These are phyloP conservation scores for Pampus argenteus DNA, from an alignment of 2,797 vertebrate species.

Conservation along the genomic window DNA sequence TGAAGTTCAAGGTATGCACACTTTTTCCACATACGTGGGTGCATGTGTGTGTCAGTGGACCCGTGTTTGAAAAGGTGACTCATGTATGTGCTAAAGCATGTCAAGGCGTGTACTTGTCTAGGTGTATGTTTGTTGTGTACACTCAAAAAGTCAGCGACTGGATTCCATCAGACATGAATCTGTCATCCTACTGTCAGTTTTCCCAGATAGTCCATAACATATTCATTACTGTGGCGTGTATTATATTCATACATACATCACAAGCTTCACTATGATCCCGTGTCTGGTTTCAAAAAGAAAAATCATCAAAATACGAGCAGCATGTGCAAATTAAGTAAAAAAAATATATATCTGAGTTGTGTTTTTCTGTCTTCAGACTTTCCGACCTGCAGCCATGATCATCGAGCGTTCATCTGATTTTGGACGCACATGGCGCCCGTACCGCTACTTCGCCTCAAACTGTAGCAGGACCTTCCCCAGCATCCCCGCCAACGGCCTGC, in stretches of 20 bases:
- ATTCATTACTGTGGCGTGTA: neutral
- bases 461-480: slow-evolving; percentile 88
- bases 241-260: neutral
- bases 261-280: neutral
- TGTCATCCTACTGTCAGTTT: slow-evolving; percentile 9
- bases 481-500: slow-evolving; percentile 74
- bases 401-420: slow-evolving; percentile 89
- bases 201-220: neutral
- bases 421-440: slow-evolving; percentile 87
- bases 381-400: slow-evolving; percentile 90
- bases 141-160: slow-evolving; percentile 11
- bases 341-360: neutral
- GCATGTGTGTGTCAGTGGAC: neutral
- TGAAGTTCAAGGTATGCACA: slow-evolving; percentile 89
- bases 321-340: neutral
- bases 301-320: neutral
- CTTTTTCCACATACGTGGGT: slow-evolving; percentile 2
- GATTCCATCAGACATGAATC: slow-evolving; percentile 37
- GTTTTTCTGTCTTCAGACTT: slow-evolving; percentile 80
- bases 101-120: neutral
- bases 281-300: neutral
- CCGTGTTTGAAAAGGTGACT: neutral
- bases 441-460: slow-evolving; percentile 91
- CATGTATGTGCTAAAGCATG: slow-evolving; percentile 21
- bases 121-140: slow-evolving; percentile 51